These are phyloP conservation scores for Drosophila bocki DNA, from an alignment of 1,140 invertebrate species.

Conservation along the genomic window DNA sequence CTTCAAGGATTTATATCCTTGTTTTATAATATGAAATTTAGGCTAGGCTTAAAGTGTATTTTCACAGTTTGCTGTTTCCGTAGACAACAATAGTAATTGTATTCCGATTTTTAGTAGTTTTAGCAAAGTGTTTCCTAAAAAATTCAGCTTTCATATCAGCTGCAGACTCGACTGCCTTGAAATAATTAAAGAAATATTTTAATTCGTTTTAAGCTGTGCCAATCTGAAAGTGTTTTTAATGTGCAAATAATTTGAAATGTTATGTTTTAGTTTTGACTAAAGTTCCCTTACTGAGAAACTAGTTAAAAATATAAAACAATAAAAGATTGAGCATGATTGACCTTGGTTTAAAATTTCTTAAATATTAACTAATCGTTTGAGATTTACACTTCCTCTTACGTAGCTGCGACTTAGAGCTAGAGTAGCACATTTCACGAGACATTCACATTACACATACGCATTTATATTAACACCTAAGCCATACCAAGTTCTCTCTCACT, in stretches of 20 bases:
- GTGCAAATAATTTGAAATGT: neutral
- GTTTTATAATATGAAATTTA: neutral
- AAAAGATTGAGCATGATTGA: conserved; percentile 16
- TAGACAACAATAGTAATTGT: neutral
- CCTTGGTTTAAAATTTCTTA: conserved; percentile 4
- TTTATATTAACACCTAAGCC: neutral
- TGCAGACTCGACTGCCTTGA: conserved; percentile 1
- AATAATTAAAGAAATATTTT: too few relatives aligned
- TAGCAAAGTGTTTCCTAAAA: neutral
- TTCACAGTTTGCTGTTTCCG: neutral
- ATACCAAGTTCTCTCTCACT: neutral
- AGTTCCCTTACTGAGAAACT: neutral
- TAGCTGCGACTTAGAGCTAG: neutral
- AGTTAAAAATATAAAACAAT: neutral
- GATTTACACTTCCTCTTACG: neutral
- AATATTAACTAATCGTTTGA: neutral
- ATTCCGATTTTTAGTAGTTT: too few relatives aligned
- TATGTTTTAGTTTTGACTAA: neutral
- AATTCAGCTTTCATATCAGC: neutral
- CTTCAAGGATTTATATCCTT: neutral
- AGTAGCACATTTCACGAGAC: conserved; percentile 14
- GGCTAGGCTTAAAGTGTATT: neutral
- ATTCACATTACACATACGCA: conserved; percentile 15
- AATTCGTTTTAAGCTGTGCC: neutral
- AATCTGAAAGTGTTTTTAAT: neutral